Base-by-base conservation (phyloP, 2,113 vertebrate species). In the Lethenteron camtschaticum region DNA sequence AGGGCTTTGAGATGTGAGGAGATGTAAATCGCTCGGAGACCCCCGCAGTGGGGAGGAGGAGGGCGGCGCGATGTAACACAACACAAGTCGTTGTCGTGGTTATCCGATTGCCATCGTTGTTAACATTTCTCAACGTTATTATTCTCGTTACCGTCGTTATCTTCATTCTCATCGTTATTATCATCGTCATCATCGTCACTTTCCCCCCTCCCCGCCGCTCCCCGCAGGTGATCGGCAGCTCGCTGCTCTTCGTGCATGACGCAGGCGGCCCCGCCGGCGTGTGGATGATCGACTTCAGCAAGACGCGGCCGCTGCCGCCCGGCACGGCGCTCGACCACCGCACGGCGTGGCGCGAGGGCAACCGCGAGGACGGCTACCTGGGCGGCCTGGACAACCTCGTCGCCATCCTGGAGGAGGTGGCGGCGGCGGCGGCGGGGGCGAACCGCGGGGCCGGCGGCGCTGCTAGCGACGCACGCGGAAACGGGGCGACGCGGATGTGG, bases 271-370 rank as follows among this genome's bases (percentile, higher is more conserved):
- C 81, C 72, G 86, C 87, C 60, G 81, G 78, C 55, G 85, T 92
- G 56, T 89, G 89, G 87, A 92, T 92, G 87, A 92, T 92, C 0
- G 89, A 92, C 80, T 92, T 92, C 2, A 88, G 89, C 72, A 92
- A 92, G 78, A 92, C 87, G 0, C 81, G 87, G 3, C 80, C 81
- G 12, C 79, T 92, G 69, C 81, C 78, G 0, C 74, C 74, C 9
- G 75, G 78, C 14, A 80, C 76, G 70, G 85, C 76, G 0, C 79
- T 92, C 72, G 84, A 85, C 76, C 89, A 92, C 79, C 80, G 86
- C 70, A 82, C 81, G 10, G 82, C 86, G 13, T 92, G 88, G 88
- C 69, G 74, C 1, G 89, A 92, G 73, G 88, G 89, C 60, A 92
- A 91, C 80, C 81, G 76, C 1, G 89, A 92, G 73, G 89, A 92